phyloP scores from a whole-genome alignment of 2,113 vertebrate genomes.

The Poeciliopsis occidentalis region DNA sequence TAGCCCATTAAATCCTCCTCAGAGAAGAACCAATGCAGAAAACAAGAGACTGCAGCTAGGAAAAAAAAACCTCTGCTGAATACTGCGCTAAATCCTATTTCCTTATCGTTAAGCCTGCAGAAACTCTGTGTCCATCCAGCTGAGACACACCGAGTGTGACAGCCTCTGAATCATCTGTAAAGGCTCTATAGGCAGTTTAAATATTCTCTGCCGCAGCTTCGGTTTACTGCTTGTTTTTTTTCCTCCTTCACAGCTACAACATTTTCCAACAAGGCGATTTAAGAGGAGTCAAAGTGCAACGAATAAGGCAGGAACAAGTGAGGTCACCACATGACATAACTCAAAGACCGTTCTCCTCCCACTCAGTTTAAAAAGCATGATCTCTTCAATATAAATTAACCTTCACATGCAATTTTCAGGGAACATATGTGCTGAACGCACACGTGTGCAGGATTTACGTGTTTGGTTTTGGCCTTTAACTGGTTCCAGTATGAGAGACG shows the following conservation, averaged over 20 bases:
- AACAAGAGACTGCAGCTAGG: constrained; percentile 41
- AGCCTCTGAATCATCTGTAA: constrained; percentile 57
- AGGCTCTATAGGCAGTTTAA: constrained; percentile 29
- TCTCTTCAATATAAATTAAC: constrained; percentile 8
- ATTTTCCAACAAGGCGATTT: constrained; percentile 23
- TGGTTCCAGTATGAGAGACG: constrained; percentile 36
- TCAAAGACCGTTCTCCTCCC: constrained; percentile 1
- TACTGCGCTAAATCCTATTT: constrained; percentile 59
- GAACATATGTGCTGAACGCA: constrained; percentile 12
- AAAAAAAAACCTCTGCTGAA: constrained; percentile 54
- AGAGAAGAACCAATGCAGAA: constrained; percentile 41
- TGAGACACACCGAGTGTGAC: constrained; percentile 46
- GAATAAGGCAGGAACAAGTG: constrained; percentile 15
- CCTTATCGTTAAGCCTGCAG: constrained; percentile 64
- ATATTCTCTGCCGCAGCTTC: constrained; percentile 27
- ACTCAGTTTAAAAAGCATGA: background rate
- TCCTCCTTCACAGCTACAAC: constrained; percentile 9
- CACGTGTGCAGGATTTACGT: constrained; percentile 10
- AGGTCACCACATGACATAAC: constrained; percentile 25
- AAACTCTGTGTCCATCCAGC: constrained; percentile 57
- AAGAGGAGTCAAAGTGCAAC: constrained; percentile 52
- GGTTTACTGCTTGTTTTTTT: constrained; percentile 10
- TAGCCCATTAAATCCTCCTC: constrained; percentile 44
- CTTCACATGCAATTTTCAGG: background rate
- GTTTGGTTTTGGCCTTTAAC: constrained; percentile 46